Evolutionary conservation across 2,113 vertebrate genomes (phyloP), one percentile per base, ranked within the genome.

Genomic region (Ahaetulla prasina): DNA sequence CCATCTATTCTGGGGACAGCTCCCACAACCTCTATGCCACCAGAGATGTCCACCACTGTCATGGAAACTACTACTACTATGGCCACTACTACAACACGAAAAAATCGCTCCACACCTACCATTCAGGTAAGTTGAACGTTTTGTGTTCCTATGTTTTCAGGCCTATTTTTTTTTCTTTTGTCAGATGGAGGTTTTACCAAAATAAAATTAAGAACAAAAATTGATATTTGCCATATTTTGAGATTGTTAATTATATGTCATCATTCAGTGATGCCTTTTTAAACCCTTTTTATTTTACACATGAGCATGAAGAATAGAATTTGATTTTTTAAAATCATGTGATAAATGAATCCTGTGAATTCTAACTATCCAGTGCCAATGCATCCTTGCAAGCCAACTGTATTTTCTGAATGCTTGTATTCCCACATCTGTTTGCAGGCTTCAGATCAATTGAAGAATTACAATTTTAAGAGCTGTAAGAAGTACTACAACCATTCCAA

Each of bases 11-110:
- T 98, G 93, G 98, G 98, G 85, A 98, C 98, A 0, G 98, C 98
- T 0, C 99, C 99, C 87, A 99, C 99, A 45, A 99, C 99, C 4
- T 98, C 99, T 0, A 97, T 99, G 95, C 99, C 99, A 0, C 99
- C 98, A 0, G 99, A 99, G 97, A 99, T 99, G 98, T 99, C 99
- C 87, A 99, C 99, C 63, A 99, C 99, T 53, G 99, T 99, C 89
- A 99, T 99, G 95, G 99, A 99, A 97, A 99, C 99, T 60, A 99
- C 99, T 39, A 99, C 99, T 63, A 99, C 99, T 0, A 98, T 99
- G 97, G 99, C 99, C 0, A 99, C 99, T 9, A 99, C 99, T 14
- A 99, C 99, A 74, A 99, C 99, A 8, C 98, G 99, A 88, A 99
- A 99, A 96, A 99, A 99, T 90, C 98, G 99, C 89, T 99, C 99